A percentile compares a stretch with the other conserved stretches of the same genome.
Evolutionary conservation across 1,140 invertebrate genomes (phyloP).

Genomic region (Nasonia vitripennis): DNA sequence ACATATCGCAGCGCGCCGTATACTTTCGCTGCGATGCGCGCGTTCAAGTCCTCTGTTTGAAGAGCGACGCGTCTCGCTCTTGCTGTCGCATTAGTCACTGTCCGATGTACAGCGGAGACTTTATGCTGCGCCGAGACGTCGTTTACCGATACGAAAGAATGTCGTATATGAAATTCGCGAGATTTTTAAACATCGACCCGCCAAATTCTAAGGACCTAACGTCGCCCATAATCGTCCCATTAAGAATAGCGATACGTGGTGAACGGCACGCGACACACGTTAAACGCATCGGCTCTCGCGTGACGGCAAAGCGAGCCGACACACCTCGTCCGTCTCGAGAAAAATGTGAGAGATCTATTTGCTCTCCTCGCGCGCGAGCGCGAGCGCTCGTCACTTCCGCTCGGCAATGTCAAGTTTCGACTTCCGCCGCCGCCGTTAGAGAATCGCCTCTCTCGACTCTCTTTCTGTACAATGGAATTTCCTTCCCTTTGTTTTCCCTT

Average conservation of each 20-base stretch:
- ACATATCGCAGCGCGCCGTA: too few species aligned
- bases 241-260: not conserved
- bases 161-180: not conserved
- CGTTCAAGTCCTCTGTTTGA: conserved; percentile 39
- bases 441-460: conserved; percentile 29
- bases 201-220: too few species aligned
- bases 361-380: conserved; percentile 54
- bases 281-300: not conserved
- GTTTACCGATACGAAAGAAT: not conserved
- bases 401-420: conserved; percentile 73
- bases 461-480: conserved; percentile 39
- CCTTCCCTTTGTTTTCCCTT: conserved; percentile 45
- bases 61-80: not conserved
- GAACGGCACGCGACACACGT: conserved; percentile 63
- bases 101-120: not conserved
- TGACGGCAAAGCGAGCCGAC: conserved; percentile 51
- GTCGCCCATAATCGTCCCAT: not conserved
- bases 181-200: too few species aligned
- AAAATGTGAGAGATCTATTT: conserved; percentile 69
- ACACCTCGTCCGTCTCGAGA: conserved; percentile 72
- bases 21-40: conserved; percentile 60
- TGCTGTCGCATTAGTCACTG: conserved; percentile 28
- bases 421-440: conserved; percentile 65
- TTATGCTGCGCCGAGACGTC: not conserved
- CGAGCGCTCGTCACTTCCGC: conserved; percentile 70